Evolutionary conservation across 30 jellyfish, hydroid and myxozoan genomes (phyloP), one percentile per base, ranked within the genome.

Genomic region (Hydractinia symbiolongicarpus): DNA sequence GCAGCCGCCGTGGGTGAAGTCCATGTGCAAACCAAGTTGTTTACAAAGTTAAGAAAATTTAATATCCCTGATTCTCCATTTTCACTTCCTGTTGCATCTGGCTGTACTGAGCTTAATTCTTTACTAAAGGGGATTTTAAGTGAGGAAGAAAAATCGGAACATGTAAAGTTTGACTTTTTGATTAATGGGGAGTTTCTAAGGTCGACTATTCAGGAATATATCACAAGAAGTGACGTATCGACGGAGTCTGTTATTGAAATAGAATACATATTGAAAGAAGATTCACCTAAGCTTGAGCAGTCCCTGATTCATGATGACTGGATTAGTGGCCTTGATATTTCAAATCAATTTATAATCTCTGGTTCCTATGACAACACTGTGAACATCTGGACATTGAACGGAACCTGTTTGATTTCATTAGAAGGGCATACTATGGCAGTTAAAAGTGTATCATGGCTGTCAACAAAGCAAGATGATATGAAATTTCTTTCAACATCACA

Each of bases 241-340:
- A 89, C 96, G 19, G 98, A 91, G 87, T 79, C 90, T 68, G 98
- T 82, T 5, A 73, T 91, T 57, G 98, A 91, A 67, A 86, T 91
- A 20, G 98, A 91, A 84, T 91, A 91, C 76, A 81, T 86, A 19
- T 9, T 91, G 20, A 81, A 86, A 83, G 81, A 88, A 60, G 91
- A 91, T 58, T 94, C 91, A 30, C 98, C 98, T 11, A 74, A 84
- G 53, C 92, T 91, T 9, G 87, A 86, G 53, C 82, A 76, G 53
- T 56, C 86, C 50, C 64, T 91, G 9, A 79, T 69, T 8, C 98
- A 91, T 73, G 96, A 86, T 73, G 98, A 91, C 68, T 91, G 98
- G 98, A 93, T 91, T 57, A 86, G 96, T 82, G 75, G 89, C 54
- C 78, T 89, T 71, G 97, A 89, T 76, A 58, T 81, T 79, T 67